Evolutionary conservation across 2,113 vertebrate genomes (phyloP).

Genomic region (Petrocephalus microphthalmus): DNA sequence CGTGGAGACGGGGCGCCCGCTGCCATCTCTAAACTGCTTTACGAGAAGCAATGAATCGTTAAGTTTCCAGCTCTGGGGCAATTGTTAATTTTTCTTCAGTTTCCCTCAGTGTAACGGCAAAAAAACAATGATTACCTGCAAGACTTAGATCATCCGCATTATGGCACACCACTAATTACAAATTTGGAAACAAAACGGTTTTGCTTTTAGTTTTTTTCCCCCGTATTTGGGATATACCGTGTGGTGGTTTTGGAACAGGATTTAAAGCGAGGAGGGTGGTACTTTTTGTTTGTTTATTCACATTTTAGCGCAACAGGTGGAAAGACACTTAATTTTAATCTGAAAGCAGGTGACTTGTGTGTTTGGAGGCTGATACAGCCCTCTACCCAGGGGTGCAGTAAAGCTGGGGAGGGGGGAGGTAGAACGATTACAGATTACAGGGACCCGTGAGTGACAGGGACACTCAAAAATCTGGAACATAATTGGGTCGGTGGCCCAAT

Average conservation of each 20-base stretch:
- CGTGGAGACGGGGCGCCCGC: not conserved
- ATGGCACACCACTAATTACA: not conserved
- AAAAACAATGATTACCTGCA: not conserved
- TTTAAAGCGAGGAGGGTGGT: not conserved
- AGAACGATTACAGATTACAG: not conserved
- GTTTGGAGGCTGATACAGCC: not conserved
- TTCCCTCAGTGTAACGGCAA: not conserved
- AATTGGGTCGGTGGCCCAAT: not conserved
- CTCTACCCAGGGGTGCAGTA: not conserved
- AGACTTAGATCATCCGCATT: not conserved
- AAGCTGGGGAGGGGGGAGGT: not conserved
- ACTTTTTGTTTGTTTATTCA: not conserved
- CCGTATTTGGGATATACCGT: not conserved
- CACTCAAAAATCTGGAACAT: not conserved
- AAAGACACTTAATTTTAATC: not conserved
- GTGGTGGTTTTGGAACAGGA: not conserved
- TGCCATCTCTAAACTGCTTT: not conserved
- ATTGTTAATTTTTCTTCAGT: not conserved
- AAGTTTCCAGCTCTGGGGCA: not conserved
- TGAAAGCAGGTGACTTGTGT: not conserved
- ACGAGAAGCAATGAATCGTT: not conserved
- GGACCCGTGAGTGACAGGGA: not conserved
- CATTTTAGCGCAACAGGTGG: not conserved
- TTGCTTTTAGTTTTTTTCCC: not conserved
- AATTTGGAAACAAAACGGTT: not conserved